These are phyloP conservation scores for Scaptomyza hsui DNA, from an alignment of 1,140 invertebrate species.

Conservation along the genomic window DNA sequence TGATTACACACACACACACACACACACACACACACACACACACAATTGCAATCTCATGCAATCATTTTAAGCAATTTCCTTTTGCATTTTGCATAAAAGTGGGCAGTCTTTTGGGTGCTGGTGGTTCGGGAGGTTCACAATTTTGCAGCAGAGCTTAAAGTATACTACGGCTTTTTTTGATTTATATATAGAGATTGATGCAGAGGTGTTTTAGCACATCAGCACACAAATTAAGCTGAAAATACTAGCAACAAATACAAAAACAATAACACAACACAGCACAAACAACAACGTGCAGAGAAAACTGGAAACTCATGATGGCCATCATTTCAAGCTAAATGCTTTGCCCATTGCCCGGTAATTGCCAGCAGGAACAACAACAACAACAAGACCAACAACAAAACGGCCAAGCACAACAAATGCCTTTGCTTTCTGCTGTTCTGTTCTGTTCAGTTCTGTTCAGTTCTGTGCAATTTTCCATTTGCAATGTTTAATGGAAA, in stretches of 20 bases:
- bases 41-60: conserved; percentile 12
- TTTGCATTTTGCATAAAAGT: conserved; percentile 23
- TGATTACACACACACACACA: conserved; percentile 17
- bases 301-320: conserved; percentile 53
- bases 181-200: conserved; percentile 38
- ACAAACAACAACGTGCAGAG: conserved; percentile 4
- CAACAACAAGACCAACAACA: conserved; percentile 32
- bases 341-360: conserved; percentile 58
- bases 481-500: conserved; percentile 63
- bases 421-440: conserved; percentile 24
- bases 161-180: conserved; percentile 34
- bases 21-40: not conserved
- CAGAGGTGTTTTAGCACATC: conserved; percentile 64
- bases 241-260: conserved; percentile 14
- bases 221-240: conserved; percentile 48
- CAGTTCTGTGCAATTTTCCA: conserved; percentile 63
- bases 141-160: conserved; percentile 29
- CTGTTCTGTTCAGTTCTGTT: conserved; percentile 1
- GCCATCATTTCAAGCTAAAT: conserved; percentile 58
- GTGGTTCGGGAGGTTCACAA: not conserved
- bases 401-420: conserved; percentile 15
- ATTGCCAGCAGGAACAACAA: conserved; percentile 56
- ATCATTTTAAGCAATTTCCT: conserved; percentile 35
- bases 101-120: not conserved
- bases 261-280: not conserved